Base-by-base conservation (phyloP, 1,140 invertebrate genomes). In the Pachyrhynchus sulphureomaculatus region DNA sequence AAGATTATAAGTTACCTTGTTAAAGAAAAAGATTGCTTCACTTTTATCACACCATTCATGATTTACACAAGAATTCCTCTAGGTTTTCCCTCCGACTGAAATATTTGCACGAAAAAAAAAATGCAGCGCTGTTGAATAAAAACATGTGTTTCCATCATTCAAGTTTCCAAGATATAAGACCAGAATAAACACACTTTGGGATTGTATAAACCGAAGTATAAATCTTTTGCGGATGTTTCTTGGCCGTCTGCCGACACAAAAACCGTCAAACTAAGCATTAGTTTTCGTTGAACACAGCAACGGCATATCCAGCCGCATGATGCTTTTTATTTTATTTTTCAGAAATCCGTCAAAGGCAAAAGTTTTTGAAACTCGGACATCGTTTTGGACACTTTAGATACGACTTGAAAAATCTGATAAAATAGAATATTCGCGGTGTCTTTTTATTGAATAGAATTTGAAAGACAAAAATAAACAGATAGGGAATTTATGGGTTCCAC, bases 131-230 rank as follows among this genome's bases (percentile, higher is more conserved):
- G 2, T 29, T 29, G 26, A 29, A 29, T 24, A 29, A 48, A 32
- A 32, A 48, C 23, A 48, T 23, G 29, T 29, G 29, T 48, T 32
- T 32, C 9, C 39, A 42, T 42, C 39, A 42, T 42, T 20, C 39
- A 17, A 42, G 18, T 12, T 21, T 20, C 15, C 18, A 42, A n/a
- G 39, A 42, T 42, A 18, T 42, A 42, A 18, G 18, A 42, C 39
- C 39, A 42, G 12, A 42, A 42, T 42, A 42, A 42, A 42, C 39
- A 42, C 39, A 42, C 39, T 42, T 42, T 42, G 39, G 39, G 18
- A 42, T 42, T 42, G 39, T 42, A 42, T n/a, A 48, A 48, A 48
- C 45, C 23, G 13, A 29, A 9, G 45, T 26, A 48, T 48, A 48
- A 48, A 48, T 48, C 45, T 48, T 48, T 10, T 15, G 39, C 39